These are phyloP conservation scores for Gobius niger DNA, from an alignment of 2,113 vertebrate species.

Conservation along the genomic window DNA sequence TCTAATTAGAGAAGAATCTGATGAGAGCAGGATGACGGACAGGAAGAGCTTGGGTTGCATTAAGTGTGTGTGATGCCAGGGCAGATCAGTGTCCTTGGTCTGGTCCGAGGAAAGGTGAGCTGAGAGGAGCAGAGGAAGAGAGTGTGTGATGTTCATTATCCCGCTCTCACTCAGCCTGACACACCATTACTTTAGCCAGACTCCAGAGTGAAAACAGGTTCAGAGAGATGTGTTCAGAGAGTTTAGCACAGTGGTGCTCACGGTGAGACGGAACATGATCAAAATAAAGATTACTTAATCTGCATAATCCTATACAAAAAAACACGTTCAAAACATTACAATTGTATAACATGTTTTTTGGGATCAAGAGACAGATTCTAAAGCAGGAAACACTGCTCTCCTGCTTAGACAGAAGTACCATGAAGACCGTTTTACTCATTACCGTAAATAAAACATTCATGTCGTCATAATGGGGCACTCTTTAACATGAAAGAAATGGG, in stretches of 20 bases:
- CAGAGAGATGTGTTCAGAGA: background rate
- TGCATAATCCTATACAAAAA: background rate
- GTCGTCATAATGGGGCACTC: background rate
- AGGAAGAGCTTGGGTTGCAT: slow-evolving; percentile 50
- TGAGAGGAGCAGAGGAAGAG: slow-evolving; percentile 6
- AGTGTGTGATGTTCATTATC: slow-evolving; percentile 17
- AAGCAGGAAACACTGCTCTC: background rate
- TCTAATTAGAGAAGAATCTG: slow-evolving; percentile 69
- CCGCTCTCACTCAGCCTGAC: slow-evolving; percentile 16
- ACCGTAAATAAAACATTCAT: slow-evolving; percentile 4
- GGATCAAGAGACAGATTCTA: background rate
- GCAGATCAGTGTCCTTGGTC: slow-evolving; percentile 15
- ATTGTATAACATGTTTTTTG: background rate
- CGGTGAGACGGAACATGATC: background rate
- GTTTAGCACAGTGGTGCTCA: slow-evolving; percentile 4
- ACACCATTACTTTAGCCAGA: slow-evolving; percentile 15
- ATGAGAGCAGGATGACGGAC: slow-evolving; percentile 49
- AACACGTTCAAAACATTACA: background rate
- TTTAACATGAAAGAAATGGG: background rate
- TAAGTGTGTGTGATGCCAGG: slow-evolving; percentile 53
- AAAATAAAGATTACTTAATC: background rate
- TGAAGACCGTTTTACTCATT: slow-evolving; percentile 10
- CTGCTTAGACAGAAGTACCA: background rate
- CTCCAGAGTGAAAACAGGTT: slow-evolving; percentile 12
- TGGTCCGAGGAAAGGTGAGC: slow-evolving; percentile 48